These are phyloP conservation scores for Thereva nobilitata DNA, from an alignment of 2,888 invertebrate genomes.

Conservation along the genomic window DNA sequence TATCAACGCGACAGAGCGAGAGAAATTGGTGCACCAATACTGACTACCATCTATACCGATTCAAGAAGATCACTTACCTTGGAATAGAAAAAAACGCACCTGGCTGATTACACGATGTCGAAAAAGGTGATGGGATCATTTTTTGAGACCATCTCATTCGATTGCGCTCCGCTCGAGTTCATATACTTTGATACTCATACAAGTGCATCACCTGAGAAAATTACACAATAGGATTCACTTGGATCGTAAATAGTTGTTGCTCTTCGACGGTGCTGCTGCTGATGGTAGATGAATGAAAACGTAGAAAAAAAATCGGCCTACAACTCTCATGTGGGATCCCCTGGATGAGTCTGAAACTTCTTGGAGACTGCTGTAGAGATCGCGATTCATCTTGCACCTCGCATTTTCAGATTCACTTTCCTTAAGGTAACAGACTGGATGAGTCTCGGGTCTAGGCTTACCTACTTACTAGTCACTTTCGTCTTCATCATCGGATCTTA, in stretches of 20 bases:
- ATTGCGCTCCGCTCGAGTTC: conserved; percentile 20
- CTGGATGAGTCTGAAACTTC: conserved; percentile 7
- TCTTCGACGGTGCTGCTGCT: conserved; percentile 1
- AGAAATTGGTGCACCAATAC: conserved; percentile 27
- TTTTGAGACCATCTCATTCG: conserved; percentile 13
- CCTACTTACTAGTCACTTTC: neutral
- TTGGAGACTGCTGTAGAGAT: neutral
- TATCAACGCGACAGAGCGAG: conserved; percentile 7
- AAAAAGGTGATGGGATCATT: conserved; percentile 25
- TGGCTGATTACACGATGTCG: conserved; percentile 24
- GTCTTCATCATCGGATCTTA: neutral
- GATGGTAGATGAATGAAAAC: conserved; percentile 17
- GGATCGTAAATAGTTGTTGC: conserved; percentile 26
- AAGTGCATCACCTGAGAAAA: conserved; percentile 6
- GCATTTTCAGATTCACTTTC: conserved; percentile 16
- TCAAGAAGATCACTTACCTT: conserved; percentile 27
- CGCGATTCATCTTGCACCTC: conserved; percentile 3
- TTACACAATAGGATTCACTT: conserved; percentile 34
- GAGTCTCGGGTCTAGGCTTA: conserved; percentile 3
- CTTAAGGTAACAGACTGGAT: conserved; percentile 2
- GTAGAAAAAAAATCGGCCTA: conserved; percentile 5
- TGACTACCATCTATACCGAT: conserved; percentile 17
- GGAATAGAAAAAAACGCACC: conserved; percentile 22
- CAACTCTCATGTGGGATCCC: neutral
- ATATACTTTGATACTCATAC: conserved; percentile 6